phyloP scores from a whole-genome alignment of 2,888 invertebrate species.

The Eilema griseolum region DNA sequence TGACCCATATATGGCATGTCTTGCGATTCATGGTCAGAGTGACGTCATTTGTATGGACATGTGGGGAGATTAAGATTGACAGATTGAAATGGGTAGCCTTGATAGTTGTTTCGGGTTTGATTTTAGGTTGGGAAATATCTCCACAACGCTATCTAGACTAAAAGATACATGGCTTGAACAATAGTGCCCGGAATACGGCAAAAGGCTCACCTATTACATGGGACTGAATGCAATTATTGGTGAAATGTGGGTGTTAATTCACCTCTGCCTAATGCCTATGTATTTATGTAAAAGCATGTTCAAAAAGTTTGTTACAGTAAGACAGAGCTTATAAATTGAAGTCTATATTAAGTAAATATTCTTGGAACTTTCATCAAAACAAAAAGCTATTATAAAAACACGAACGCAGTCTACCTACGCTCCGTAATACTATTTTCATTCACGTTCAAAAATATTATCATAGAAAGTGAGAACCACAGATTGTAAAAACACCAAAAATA shows the following conservation, averaged over 20 bases:
- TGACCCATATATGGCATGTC: constrained; percentile 39
- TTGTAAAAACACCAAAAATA: constrained; percentile 42
- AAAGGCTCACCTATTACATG: no score
- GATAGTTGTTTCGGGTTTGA: background rate
- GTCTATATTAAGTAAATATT: background rate
- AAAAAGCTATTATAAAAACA: constrained; percentile 6
- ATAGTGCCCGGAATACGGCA: no score
- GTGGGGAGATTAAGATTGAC: background rate
- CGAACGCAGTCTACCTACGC: background rate
- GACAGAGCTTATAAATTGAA: no score
- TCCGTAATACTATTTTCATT: constrained; percentile 17
- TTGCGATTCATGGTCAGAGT: constrained; percentile 29
- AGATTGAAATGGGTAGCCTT: background rate
- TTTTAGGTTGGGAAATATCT: background rate
- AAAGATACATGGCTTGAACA: no score
- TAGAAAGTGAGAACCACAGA: constrained; percentile 8
- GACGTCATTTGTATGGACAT: constrained; percentile 6
- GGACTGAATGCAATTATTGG: no score
- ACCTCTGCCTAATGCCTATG: no score
- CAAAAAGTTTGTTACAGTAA: no score
- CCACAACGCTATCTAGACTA: no score
- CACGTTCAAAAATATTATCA: constrained; percentile 10
- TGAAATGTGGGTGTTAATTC: no score
- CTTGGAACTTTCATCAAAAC: background rate
- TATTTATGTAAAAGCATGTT: no score